A percentile compares a stretch with the other conserved stretches of the same genome.
Evolutionary conservation across 2,113 vertebrate species (phyloP).

Genomic region (Felis catus): F.catus_Fca126_mat1.0 CM031428.1:52058001-52058500

Average conservation of each 20-base stretch:
- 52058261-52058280: constrained; percentile 21
- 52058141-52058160: constrained; percentile 26
- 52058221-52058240: constrained; percentile 25
- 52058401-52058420: neutral
- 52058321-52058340: neutral
- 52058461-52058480: neutral
- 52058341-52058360: neutral
- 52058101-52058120: neutral
- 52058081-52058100: neutral
- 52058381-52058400: neutral
- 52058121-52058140: neutral
- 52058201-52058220: constrained; percentile 15
- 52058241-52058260: neutral
- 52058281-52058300: neutral
- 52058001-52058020: neutral
- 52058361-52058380: constrained; percentile 8
- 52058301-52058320: constrained; percentile 7
- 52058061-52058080: neutral
- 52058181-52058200: neutral
- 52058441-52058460: neutral
- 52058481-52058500: neutral
- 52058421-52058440: neutral
- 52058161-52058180: neutral
- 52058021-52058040: neutral
- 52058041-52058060: neutral